Evolutionary conservation across 2,888 invertebrate genomes (phyloP), one percentile per base, ranked within the genome.

Genomic region (Alitta virens): DNA sequence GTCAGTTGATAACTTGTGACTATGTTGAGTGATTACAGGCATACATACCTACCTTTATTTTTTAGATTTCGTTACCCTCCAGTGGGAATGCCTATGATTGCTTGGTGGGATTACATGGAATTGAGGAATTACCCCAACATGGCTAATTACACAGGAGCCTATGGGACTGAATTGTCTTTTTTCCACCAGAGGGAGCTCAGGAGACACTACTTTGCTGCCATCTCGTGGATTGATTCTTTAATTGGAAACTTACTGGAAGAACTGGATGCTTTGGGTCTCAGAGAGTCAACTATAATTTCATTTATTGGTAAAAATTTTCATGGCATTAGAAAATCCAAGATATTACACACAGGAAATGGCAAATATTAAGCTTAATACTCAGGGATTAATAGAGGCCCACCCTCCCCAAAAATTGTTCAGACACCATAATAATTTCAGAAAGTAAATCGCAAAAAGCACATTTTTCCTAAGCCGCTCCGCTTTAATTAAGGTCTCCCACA

Each of bases 41-140:
- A n/a, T n/a, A n/a, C n/a, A n/a, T n/a, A n/a, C n/a, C n/a, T n/a
- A n/a, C n/a, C n/a, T n/a, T n/a, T n/a, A n/a, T n/a, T n/a, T 33
- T 33, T 12, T 12, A 33, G 33, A 12, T 33, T 33, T 33, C 63
- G 61, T 1, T 71, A 69, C 38, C 69, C 71, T 3, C 75, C 75
- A 0, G 57, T 56, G 1, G 42, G 64, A n/a, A 67, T 75, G 71
- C 73, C 74, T 1, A 46, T 62, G 9, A 54, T 72, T 16, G 74
- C 75, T 5, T 75, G 74, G 74, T 60, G 61, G 50, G 27, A 24
- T 26, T 72, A 67, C 46, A 63, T 38, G 2, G 74, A 73, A 53
- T 56, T 75, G 21, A 52, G 71, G n/a, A 24, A 9, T 5, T 74
- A 71, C 43, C 33, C 21, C 7, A 73, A 74, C 40, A 62, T 71